Base-by-base conservation (phyloP, 2,113 vertebrate species). In the Anolis sagrei region DNA sequence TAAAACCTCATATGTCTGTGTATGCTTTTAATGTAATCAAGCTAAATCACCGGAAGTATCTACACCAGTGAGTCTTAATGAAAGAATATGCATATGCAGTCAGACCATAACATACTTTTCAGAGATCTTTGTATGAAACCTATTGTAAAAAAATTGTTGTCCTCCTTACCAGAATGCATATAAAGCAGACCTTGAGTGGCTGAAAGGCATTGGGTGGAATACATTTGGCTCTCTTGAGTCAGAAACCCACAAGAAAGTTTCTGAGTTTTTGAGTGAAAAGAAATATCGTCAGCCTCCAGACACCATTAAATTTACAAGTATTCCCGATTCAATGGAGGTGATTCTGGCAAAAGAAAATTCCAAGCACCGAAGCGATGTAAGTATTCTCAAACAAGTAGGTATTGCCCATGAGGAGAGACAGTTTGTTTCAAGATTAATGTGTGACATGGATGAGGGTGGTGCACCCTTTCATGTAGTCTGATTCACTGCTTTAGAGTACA, bases 271-370 rank as follows among this genome's bases (percentile, higher is more conserved):
- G 69, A 95, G 93, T 82, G 95, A 96, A 68, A 95, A 94, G 90
- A 95, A 92, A 51, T 96, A 96, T 62, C 95, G 96, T 29, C 96
- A 96, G 81, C 95, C 91, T 79, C 87, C 98, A 29, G 97, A 98
- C 85, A 95, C 87, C 0, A 91, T 99, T 80, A 98, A 97, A 90
- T 99, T 98, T 88, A 98, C 97, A 54, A 99, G 97, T 92, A 95
- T 97, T 88, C 97, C 97, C 23, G 98, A 99, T 82, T 95, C 95
- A 90, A 98, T 99, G 97, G 96, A 98, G 75, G 92, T 99, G 18
- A 92, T 94, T 93, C 92, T 99, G 91, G 98, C 98, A 86, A 94
- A 98, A 91, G 89, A 93, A 90, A 99, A 99, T 93, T 94, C 97
- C 76, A 98, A 97, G 93, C 96, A 95, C 5, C 95, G 97, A 77